Percentiles rank a stretch among this genome's conserved stretches.
Conservation (phyloP, 2,797 vertebrate genomes). For the Melanotaenia pygmaea region DNA sequence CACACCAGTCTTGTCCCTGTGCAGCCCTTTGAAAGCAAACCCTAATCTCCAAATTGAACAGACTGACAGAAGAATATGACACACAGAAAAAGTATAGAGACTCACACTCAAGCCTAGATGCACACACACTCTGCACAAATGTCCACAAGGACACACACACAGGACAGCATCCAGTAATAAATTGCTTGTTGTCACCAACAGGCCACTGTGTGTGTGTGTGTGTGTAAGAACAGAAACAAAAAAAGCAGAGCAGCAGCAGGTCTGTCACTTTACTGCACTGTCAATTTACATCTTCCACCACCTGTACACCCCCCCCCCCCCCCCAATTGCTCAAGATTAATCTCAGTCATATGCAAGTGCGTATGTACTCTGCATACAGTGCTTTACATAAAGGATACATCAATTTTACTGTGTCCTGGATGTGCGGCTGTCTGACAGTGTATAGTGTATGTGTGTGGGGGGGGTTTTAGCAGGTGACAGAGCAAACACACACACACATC, state of each 20-base stretch:
- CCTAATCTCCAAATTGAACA: conserved; percentile 84
- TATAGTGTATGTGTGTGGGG: conserved; percentile 21
- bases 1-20: conserved; percentile 70
- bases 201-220: conserved; percentile 46
- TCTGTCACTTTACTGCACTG: conserved; percentile 80
- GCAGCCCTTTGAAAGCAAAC: conserved; percentile 75
- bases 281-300: conserved; percentile 77
- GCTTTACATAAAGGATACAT: conserved; percentile 84
- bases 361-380: conserved; percentile 81
- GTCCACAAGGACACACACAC: conserved; percentile 42
- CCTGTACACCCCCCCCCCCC: conserved; percentile 45
- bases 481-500: conserved; percentile 1
- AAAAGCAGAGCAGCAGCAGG: conserved; percentile 66
- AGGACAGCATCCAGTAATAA: conserved; percentile 71
- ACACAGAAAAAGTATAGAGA: conserved; percentile 24
- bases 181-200: conserved; percentile 72
- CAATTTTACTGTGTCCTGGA: conserved; percentile 76
- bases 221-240: conserved; percentile 7
- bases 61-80: conserved; percentile 13
- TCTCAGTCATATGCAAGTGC: conserved; percentile 81
- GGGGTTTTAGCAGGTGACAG: conserved; percentile 60
- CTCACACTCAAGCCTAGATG: background rate
- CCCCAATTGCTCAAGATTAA: conserved; percentile 74
- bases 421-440: conserved; percentile 34
- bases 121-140: conserved; percentile 11